Evolutionary conservation across 1,140 invertebrate species (phyloP).

Genomic region (Aphelinus certus): DNA sequence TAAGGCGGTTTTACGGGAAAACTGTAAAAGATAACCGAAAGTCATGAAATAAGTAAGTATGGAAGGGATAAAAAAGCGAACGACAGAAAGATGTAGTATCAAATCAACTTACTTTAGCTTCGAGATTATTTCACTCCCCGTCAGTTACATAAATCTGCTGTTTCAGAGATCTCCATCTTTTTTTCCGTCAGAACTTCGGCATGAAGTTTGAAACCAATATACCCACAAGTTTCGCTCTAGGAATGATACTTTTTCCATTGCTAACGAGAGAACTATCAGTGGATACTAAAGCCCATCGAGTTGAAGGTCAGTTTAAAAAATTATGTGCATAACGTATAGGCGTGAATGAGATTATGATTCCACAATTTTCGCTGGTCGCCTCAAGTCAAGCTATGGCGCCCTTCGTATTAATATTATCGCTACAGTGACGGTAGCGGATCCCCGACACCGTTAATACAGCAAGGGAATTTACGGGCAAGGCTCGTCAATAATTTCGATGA

Average conservation of each 20-base stretch:
- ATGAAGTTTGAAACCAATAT: too few relatives aligned
- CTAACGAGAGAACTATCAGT: too few relatives aligned
- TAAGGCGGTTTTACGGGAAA: slow-evolving; percentile 32
- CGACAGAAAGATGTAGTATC: slow-evolving; percentile 34
- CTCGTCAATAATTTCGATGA: slow-evolving; percentile 33
- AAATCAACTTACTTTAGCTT: slow-evolving; percentile 20
- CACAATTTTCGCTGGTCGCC: too few relatives aligned
- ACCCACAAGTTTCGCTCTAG: too few relatives aligned
- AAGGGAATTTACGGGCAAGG: not conserved
- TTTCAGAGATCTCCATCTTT: too few relatives aligned
- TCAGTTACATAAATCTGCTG: not conserved
- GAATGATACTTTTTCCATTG: too few relatives aligned
- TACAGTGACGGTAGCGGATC: not conserved
- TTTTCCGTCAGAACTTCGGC: too few relatives aligned
- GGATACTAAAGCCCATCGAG: too few relatives aligned
- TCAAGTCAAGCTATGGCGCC: not conserved
- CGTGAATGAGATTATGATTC: too few relatives aligned
- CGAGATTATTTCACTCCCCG: slow-evolving; percentile 19
- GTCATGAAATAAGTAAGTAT: slow-evolving; percentile 35
- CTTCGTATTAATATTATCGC: not conserved
- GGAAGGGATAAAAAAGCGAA: slow-evolving; percentile 22
- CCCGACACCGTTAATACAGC: not conserved
- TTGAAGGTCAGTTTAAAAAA: too few relatives aligned
- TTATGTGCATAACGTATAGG: too few relatives aligned
- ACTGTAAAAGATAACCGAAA: slow-evolving; percentile 36